Evolutionary conservation across 2,888 invertebrate genomes (phyloP), one percentile per base, ranked within the genome.

Genomic region (Taphrorychus bicolor): DNA sequence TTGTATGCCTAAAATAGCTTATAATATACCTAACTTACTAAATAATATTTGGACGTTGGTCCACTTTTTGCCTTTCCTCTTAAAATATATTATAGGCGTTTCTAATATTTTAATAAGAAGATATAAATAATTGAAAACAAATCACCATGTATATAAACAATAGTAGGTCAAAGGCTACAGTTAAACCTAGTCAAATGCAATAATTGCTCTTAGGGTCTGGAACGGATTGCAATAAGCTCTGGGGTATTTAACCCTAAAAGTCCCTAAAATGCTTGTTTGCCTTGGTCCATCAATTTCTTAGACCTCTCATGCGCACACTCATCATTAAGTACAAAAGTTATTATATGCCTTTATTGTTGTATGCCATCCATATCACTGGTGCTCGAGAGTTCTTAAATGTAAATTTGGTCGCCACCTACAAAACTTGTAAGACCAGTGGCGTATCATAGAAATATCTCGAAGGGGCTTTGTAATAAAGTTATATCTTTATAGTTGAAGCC

Each of bases 101-200:
- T 74, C 72, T 75, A 75, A 76, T 75, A 75, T 76, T 76, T 76
- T 75, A 75, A 73, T 75, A 75, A 73, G 72, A 63, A 57, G 64
- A 73, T 66, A 71, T 52, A 32, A 58, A 61, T 56, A 67, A 60
- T 53, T 19, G n/a, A 65, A 64, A 66, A 65, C 16, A 53, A 59
- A 60, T 51, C 41, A 66, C 57, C 32, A 18, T 61, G 61, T 66
- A 61, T 17, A 61, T 54, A 65, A 64, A 11, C 18, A 59, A 52
- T 32, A 60, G 17, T 14, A 49, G 40, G 9, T n/a, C 7, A 57
- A 16, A 53, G 66, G 53, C 61, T 61, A 66, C 61, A 66, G 61
- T 61, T 66, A 66, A 66, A 66, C 57, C 52, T 19, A 40, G 16
- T 48, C 16, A 42, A 57, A 42, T 57, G 23, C 42, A 57, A 57